phyloP scores from a whole-genome alignment of 2,888 invertebrate species.

The Trichopoda pennipes region DNA sequence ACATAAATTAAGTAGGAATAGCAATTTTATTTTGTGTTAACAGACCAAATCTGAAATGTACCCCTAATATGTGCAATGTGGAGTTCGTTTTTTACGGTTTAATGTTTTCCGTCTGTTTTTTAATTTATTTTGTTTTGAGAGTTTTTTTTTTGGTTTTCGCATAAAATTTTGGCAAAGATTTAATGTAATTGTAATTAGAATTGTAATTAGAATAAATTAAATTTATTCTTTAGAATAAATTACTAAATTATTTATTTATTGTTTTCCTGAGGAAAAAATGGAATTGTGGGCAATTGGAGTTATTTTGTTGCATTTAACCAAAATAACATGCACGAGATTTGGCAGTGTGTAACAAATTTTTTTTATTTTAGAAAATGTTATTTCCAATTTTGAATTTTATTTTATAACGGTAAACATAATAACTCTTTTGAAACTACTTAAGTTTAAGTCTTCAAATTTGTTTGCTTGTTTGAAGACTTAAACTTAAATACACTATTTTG shows the following conservation, averaged over 20 bases:
- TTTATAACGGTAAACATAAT: too few species aligned
- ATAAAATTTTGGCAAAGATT: slow-evolving; percentile 57
- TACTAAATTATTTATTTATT: slow-evolving; percentile 55
- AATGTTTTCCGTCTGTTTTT: slow-evolving; percentile 40
- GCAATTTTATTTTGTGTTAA: too few species aligned
- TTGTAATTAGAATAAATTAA: too few species aligned
- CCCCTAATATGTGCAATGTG: slow-evolving; percentile 19
- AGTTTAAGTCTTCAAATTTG: too few species aligned
- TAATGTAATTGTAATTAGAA: slow-evolving; percentile 42
- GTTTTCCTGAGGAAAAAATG: not conserved
- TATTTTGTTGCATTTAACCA: not conserved
- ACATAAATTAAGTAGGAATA: too few species aligned
- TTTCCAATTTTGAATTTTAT: too few species aligned
- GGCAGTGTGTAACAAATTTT: too few species aligned
- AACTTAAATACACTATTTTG: too few species aligned
- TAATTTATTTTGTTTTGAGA: slow-evolving; percentile 31
- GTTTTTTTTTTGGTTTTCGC: slow-evolving; percentile 37
- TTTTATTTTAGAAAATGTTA: too few species aligned
- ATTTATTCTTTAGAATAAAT: slow-evolving; percentile 31
- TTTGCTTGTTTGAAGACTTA: too few species aligned
- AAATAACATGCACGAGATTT: not conserved
- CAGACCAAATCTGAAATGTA: too few species aligned
- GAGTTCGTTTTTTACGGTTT: slow-evolving; percentile 7
- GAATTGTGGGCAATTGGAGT: slow-evolving; percentile 29
- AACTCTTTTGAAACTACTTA: too few species aligned